Percentiles rank a stretch among this genome's conserved stretches.
phyloP scores from a whole-genome alignment of 2,113 vertebrate species.

The Agelaius tricolor region DNA sequence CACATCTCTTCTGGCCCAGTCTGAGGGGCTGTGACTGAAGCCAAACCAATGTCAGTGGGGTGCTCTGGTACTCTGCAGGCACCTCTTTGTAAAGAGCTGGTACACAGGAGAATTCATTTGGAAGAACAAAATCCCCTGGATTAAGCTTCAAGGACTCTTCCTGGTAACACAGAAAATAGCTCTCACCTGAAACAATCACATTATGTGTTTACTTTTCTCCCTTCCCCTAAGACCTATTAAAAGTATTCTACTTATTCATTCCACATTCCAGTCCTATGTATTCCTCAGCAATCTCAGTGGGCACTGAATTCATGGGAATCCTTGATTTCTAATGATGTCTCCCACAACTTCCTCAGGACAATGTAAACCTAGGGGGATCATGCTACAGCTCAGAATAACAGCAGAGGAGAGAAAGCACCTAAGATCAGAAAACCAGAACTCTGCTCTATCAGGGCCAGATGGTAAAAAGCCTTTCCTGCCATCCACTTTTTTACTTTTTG shows the following conservation, averaged over 20 bases:
- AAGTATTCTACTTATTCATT: not conserved
- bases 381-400: not conserved
- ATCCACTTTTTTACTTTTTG: not conserved
- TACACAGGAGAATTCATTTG: not conserved
- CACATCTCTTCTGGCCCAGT: not conserved
- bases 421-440: not conserved
- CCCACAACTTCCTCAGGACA: not conserved
- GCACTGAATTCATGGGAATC: not conserved
- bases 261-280: not conserved
- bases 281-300: not conserved
- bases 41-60: not conserved
- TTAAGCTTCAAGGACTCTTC: not conserved
- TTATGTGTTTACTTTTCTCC: not conserved
- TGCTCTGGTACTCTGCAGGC: not conserved
- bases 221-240: not conserved
- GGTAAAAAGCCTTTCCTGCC: not conserved
- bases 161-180: not conserved
- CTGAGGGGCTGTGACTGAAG: not conserved
- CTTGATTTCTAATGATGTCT: not conserved
- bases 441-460: not conserved
- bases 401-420: not conserved
- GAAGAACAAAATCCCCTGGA: not conserved
- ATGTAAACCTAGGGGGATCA: fast-evolving
- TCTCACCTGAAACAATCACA: not conserved
- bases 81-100: not conserved